phyloP scores from a whole-genome alignment of 2,888 invertebrate genomes.

The Spodoptera exigua region DNA sequence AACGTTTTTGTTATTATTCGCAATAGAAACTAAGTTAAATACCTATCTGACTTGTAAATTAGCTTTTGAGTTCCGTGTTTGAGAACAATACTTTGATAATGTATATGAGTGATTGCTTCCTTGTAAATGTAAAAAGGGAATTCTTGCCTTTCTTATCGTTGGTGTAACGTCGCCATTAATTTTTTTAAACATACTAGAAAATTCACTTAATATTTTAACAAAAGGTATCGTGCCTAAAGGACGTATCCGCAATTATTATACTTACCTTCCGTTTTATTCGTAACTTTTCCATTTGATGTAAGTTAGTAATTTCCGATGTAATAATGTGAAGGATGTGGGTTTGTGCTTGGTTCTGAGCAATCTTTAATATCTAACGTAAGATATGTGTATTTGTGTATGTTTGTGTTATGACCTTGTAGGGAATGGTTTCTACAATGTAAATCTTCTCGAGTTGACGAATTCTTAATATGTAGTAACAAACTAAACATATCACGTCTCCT shows the following conservation, averaged over 20 bases:
- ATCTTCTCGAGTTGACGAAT: conserved; percentile 9
- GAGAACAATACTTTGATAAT: conserved; percentile 11
- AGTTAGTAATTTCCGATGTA: conserved; percentile 29
- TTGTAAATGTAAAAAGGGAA: conserved; percentile 8
- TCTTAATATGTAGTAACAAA: too few relatives aligned
- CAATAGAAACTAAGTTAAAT: conserved; percentile 13
- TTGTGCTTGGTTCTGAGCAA: conserved; percentile 12
- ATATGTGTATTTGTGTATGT: conserved; percentile 16
- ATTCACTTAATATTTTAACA: conserved; percentile 8
- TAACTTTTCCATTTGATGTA: conserved; percentile 17
- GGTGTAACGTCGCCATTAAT: conserved; percentile 18
- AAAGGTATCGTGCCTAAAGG: conserved; percentile 4
- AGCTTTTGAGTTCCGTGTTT: conserved; percentile 6
- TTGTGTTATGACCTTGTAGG: conserved; percentile 19
- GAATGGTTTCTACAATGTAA: conserved; percentile 33
- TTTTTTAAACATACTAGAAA: conserved; percentile 14
- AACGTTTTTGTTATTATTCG: conserved; percentile 13
- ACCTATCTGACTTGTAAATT: conserved; percentile 9
- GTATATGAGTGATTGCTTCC: conserved; percentile 30
- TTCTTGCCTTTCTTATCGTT: conserved; percentile 18
- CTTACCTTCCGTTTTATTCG: conserved; percentile 21
- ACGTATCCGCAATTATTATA: neutral
- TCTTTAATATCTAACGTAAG: conserved; percentile 23
- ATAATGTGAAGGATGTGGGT: conserved; percentile 1
- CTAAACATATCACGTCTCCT: too few relatives aligned